Conservation (phyloP, 2,797 vertebrate genomes). For the Danio albolineatus region DNA sequence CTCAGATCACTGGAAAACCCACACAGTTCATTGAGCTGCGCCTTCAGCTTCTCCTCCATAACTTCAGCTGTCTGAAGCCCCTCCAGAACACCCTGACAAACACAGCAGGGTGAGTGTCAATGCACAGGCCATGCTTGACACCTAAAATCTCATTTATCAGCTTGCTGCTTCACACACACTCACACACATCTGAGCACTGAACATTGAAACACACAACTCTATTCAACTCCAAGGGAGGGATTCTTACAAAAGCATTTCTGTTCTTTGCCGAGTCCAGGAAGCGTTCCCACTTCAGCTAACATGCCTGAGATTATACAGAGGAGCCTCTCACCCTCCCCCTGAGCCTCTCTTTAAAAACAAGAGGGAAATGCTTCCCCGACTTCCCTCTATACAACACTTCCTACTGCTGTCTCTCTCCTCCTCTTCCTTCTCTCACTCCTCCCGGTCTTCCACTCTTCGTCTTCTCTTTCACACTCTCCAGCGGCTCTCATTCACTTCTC, state of each 20-base stretch:
- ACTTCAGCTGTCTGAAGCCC: constrained; percentile 87
- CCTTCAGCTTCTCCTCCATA: constrained; percentile 91
- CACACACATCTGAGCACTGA: constrained; percentile 25
- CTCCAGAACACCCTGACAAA: constrained; percentile 85
- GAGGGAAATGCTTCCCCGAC: constrained; percentile 54
- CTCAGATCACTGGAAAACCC: constrained; percentile 92
- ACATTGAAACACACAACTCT: constrained; percentile 42
- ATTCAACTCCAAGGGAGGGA: constrained; percentile 45
- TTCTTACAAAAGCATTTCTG: constrained; percentile 80
- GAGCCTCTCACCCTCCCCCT: constrained; percentile 53
- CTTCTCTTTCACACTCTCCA: constrained; percentile 53
- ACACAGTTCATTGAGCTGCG: constrained; percentile 91
- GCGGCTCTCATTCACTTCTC: constrained; percentile 44
- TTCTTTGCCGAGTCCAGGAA: constrained; percentile 72
- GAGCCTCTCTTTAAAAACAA: constrained; percentile 38
- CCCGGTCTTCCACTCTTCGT: constrained; percentile 51
- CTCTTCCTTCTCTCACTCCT: constrained; percentile 56
- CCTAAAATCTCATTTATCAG: constrained; percentile 41
- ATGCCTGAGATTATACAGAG: constrained; percentile 75
- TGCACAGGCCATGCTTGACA: constrained; percentile 16
- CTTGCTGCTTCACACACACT: constrained; percentile 29
- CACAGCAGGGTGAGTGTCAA: constrained; percentile 64
- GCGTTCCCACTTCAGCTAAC: constrained; percentile 72
- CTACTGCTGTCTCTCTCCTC: constrained; percentile 43
- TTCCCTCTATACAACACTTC: constrained; percentile 49